Conservation (phyloP, 2,888 invertebrate species). For the Ecliptopera silaceata region DNA sequence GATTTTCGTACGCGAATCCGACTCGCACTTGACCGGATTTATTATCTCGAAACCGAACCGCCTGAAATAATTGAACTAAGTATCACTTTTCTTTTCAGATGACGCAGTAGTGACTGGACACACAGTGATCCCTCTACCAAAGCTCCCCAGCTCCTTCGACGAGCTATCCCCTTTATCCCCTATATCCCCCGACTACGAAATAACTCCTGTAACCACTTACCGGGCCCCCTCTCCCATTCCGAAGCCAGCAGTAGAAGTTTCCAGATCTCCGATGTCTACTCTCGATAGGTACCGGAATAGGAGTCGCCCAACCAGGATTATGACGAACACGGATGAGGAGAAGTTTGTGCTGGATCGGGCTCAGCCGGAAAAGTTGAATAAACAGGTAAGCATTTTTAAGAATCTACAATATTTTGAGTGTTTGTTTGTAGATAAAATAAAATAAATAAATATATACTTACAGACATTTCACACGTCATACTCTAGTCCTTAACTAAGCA, state of each 20-base stretch:
- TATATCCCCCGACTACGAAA: conserved; percentile 64
- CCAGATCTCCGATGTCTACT: conserved; percentile 72
- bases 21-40: no score
- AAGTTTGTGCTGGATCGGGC: conserved; percentile 88
- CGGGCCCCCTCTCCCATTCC: conserved; percentile 67
- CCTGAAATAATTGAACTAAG: neutral
- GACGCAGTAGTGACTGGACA: conserved; percentile 85
- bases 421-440: no score
- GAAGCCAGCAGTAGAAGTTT: conserved; percentile 53
- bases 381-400: conserved; percentile 59
- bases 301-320: conserved; percentile 67
- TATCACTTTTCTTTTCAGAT: conserved; percentile 60
- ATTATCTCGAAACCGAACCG: no score
- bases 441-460: no score
- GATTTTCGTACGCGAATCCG: no score
- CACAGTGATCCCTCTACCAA: conserved; percentile 85
- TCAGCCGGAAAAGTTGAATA: conserved; percentile 81
- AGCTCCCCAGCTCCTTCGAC: conserved; percentile 81
- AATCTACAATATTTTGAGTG: no score
- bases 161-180: conserved; percentile 63
- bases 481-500: no score
- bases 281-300: conserved; percentile 74
- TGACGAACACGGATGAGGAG: conserved; percentile 81
- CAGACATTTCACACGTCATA: no score
- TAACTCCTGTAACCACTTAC: conserved; percentile 58